Evolutionary conservation across 2,888 invertebrate genomes (phyloP).

Genomic region (Flabesymbios commensalis): DNA sequence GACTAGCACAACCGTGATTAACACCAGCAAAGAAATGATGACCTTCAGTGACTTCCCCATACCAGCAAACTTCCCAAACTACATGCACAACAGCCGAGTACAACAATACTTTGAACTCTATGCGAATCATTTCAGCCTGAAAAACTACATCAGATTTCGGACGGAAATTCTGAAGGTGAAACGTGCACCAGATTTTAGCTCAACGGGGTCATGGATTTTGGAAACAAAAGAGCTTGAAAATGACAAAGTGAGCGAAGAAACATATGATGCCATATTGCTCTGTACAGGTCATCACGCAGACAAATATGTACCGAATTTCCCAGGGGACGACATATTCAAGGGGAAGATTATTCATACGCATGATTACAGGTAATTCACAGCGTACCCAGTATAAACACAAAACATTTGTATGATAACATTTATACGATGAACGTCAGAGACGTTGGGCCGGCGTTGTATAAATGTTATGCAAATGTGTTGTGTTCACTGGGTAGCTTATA

Average conservation of each 20-base stretch:
- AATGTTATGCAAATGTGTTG: too few species aligned
- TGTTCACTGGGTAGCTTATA: too few species aligned
- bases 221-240: constrained; percentile 43
- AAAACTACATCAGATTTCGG: constrained; percentile 45
- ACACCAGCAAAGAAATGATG: constrained; percentile 60
- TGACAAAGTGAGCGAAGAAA: constrained; percentile 26
- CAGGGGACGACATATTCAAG: constrained; percentile 9
- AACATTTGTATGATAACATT: too few species aligned
- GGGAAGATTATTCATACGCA: constrained; percentile 6
- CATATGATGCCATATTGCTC: constrained; percentile 52
- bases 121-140: constrained; percentile 49
- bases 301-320: constrained; percentile 38
- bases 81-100: constrained; percentile 61
- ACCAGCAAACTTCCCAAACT: constrained; percentile 61
- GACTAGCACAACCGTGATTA: constrained; percentile 52
- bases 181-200: constrained; percentile 40
- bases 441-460: too few species aligned
- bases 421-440: constrained; percentile 60
- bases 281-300: constrained; percentile 50
- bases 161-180: constrained; percentile 35
- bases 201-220: constrained; percentile 53
- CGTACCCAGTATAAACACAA: constrained; percentile 50
- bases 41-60: constrained; percentile 63
- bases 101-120: constrained; percentile 56
- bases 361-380: constrained; percentile 32